A percentile compares a stretch with the other conserved stretches of the same genome.
phyloP scores from a whole-genome alignment of 1,140 invertebrate genomes.

The Panulirus ornatus region DNA sequence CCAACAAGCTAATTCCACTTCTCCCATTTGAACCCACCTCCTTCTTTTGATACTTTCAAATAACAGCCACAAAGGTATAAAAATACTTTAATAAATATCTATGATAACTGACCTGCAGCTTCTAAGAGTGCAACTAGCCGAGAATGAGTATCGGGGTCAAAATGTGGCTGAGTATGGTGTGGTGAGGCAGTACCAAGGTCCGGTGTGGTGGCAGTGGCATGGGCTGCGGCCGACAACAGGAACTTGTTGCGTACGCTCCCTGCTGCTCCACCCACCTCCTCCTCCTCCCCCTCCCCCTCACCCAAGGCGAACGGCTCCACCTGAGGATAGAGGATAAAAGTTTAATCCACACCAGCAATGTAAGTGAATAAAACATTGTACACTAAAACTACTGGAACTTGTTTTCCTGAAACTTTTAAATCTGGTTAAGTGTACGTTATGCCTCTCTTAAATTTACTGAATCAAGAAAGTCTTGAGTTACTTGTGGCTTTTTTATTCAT shows the following conservation, averaged over 20 bases:
- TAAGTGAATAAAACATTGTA: background rate
- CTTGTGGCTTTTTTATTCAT: too few relatives aligned
- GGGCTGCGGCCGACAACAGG: conserved; percentile 84
- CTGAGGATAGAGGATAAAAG: conserved; percentile 74
- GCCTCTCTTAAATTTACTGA: too few relatives aligned
- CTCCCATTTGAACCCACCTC: background rate
- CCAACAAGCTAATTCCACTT: too few relatives aligned
- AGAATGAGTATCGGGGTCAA: conserved; percentile 93
- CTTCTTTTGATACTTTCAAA: background rate
- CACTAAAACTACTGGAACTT: background rate
- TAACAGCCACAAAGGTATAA: background rate
- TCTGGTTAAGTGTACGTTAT: too few relatives aligned
- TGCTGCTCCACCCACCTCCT: conserved; percentile 73
- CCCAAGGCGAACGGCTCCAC: conserved; percentile 80
- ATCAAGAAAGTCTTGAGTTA: too few relatives aligned
- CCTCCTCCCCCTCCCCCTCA: conserved; percentile 78
- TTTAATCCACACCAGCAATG: background rate
- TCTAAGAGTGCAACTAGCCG: conserved; percentile 91
- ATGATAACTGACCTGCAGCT: conserved; percentile 85
- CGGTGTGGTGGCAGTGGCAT: conserved; percentile 83
- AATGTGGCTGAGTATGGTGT: conserved; percentile 80
- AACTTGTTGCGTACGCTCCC: conserved; percentile 79
- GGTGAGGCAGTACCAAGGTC: conserved; percentile 59
- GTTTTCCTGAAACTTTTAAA: too few relatives aligned
- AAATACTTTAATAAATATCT: too few relatives aligned